Conservation (phyloP, 2,113 vertebrate species). For the Brachirus orientalis region DNA sequence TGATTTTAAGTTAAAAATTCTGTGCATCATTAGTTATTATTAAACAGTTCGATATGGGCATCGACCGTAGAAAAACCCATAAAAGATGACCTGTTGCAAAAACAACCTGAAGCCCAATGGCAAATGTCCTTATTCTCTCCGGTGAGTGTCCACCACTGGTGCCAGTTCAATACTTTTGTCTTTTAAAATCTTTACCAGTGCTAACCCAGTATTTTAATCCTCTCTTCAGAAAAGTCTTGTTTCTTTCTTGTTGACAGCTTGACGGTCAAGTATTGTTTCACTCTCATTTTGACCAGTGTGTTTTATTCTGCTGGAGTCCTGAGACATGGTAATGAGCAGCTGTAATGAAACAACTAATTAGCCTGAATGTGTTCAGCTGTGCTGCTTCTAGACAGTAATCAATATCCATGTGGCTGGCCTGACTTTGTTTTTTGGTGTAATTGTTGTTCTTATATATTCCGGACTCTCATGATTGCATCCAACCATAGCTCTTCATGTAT, state of each 20-base stretch:
- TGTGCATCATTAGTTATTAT: no score
- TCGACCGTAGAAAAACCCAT: no score
- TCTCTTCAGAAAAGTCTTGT: neutral
- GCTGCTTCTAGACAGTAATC: slow-evolving; percentile 41
- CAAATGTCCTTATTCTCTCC: neutral
- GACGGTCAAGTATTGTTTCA: slow-evolving; percentile 14
- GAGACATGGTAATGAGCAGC: slow-evolving; percentile 42
- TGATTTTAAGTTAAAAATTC: no score
- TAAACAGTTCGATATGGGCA: no score
- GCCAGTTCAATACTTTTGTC: slow-evolving; percentile 25
- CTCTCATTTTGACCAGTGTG: neutral
- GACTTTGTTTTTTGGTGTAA: slow-evolving; percentile 5
- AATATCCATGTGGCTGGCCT: slow-evolving; percentile 53
- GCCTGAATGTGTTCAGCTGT: slow-evolving; percentile 55
- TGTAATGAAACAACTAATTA: slow-evolving; percentile 52
- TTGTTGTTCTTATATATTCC: slow-evolving; percentile 30
- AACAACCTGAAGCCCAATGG: neutral
- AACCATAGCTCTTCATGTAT: neutral
- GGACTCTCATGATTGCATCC: slow-evolving; percentile 13
- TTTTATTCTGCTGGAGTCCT: slow-evolving; percentile 5
- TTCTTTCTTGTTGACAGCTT: slow-evolving; percentile 2
- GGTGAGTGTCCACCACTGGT: neutral
- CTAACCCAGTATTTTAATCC: slow-evolving; percentile 11
- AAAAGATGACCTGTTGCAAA: no score
- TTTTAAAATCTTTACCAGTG: neutral